Percentiles rank a stretch among this genome's conserved stretches.
These are phyloP conservation scores for Drosophila yakuba DNA, from an alignment of 1,140 invertebrate genomes.

Conservation along the genomic window DNA sequence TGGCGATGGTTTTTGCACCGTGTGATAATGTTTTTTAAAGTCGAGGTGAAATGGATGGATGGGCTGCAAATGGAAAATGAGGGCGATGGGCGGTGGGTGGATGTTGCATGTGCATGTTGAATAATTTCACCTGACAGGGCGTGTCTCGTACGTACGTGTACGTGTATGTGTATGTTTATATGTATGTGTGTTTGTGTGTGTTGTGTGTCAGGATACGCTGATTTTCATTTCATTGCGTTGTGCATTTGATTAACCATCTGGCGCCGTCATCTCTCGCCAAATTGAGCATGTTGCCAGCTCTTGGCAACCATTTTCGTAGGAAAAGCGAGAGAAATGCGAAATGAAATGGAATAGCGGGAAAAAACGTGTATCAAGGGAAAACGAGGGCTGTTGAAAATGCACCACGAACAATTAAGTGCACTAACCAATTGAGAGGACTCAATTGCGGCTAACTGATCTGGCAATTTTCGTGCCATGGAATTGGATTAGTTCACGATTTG, in stretches of 20 bases:
- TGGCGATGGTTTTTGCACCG: not conserved
- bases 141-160: constrained; percentile 2
- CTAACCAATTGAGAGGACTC: constrained; percentile 44
- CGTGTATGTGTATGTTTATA: not conserved
- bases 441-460: constrained; percentile 33
- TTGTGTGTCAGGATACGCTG: constrained; percentile 36
- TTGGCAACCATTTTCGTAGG: constrained; percentile 8
- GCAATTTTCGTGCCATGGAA: constrained; percentile 17
- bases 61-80: not conserved
- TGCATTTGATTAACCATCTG: constrained; percentile 78
- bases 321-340: not conserved
- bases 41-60: constrained; percentile 25
- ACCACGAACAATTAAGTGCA: constrained; percentile 42
- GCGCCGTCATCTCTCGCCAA: constrained; percentile 47
- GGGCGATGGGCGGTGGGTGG: not conserved
- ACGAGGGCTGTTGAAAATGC: constrained; percentile 7
- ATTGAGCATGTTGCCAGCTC: constrained; percentile 38
- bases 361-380: not conserved
- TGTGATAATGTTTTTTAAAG: constrained; percentile 40
- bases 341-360: not conserved
- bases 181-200: not conserved
- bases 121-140: constrained; percentile 56
- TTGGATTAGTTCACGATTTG: constrained; percentile 19
- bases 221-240: constrained; percentile 74
- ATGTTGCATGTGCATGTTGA: constrained; percentile 59